These are phyloP conservation scores for Gymnothorax reevesii DNA, from an alignment of 2,797 vertebrate species.

Conservation along the genomic window DNA sequence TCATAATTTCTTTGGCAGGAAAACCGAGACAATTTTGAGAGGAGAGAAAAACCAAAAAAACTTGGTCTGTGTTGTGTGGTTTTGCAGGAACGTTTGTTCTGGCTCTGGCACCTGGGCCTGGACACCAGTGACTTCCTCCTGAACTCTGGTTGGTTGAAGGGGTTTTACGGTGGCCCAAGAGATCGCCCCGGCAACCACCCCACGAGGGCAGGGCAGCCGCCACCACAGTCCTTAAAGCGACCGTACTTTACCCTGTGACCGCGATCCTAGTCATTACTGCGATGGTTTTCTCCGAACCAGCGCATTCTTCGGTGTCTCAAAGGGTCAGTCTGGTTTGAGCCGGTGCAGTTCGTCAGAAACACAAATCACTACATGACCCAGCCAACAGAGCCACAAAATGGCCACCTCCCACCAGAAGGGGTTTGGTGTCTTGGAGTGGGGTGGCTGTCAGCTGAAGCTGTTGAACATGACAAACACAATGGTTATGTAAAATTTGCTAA, in stretches of 20 bases:
- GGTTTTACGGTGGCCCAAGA: constrained; percentile 43
- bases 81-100: constrained; percentile 23
- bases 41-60: constrained; percentile 25
- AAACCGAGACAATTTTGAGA: constrained; percentile 45
- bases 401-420: not conserved
- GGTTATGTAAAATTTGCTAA: constrained; percentile 49
- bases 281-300: constrained; percentile 60
- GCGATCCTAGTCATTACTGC: not conserved
- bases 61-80: constrained; percentile 39
- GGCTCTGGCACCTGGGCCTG: constrained; percentile 32
- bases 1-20: constrained; percentile 51
- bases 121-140: constrained; percentile 59
- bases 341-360: constrained; percentile 31
- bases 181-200: not conserved
- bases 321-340: constrained; percentile 59
- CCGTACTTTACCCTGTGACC: not conserved
- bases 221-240: not conserved
- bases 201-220: constrained; percentile 35
- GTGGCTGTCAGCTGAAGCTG: constrained; percentile 26
- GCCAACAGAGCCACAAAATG: constrained; percentile 56
- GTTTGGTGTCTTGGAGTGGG: not conserved
- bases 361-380: not conserved
- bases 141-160: constrained; percentile 63
- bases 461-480: constrained; percentile 40
- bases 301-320: constrained; percentile 51